Evolutionary conservation across 2,888 invertebrate genomes (phyloP), one percentile per base, ranked within the genome.

Genomic region (Onchidella celtica): DNA sequence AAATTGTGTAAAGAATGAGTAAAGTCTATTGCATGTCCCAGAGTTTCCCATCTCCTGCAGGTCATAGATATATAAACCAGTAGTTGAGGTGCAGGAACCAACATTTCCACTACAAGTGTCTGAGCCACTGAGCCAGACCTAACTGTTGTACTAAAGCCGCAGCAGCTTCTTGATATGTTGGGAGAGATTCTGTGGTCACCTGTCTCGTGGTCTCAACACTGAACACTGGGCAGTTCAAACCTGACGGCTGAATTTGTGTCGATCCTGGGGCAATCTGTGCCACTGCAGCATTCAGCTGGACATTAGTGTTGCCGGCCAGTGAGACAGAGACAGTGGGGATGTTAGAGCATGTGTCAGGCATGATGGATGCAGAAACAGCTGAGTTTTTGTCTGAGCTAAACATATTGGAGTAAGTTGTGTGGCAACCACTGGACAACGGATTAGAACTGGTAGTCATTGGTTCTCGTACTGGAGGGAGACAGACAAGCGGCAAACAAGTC

Each of bases 111-210:
- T n/a, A n/a, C n/a, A n/a, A n/a, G n/a, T n/a, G n/a, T n/a, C n/a
- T n/a, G n/a, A n/a, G n/a, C n/a, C n/a, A n/a, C n/a, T n/a, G n/a
- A n/a, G 40, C 32, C 17, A 6, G 57, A 14, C 61, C 65, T 32
- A 77, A 36, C 34, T 70, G 78, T 59, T 69, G 69, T 21, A 61
- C 65, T 29, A 79, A 34, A 65, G 79, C 72, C 9, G 65, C 34
- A 21, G 79, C 34, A 24, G 81, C 81, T 69, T 81, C 81, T 6
- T 75, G 40, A 65, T 81, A 81, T n/a, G 81, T 69, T 1, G 81
- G 81, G 21, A 81, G 47, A 21, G 65, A 14, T 36, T 79, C 79
- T 57, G 65, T 24, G 4, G 27, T 47, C 32, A 34, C 9, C 24
- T 29, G 24, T 40, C 17, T n/a, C 24, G 34, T 66, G 9, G 6